Base-by-base conservation (phyloP, 1,140 invertebrate species). In the Oscheius sp. region DNA sequence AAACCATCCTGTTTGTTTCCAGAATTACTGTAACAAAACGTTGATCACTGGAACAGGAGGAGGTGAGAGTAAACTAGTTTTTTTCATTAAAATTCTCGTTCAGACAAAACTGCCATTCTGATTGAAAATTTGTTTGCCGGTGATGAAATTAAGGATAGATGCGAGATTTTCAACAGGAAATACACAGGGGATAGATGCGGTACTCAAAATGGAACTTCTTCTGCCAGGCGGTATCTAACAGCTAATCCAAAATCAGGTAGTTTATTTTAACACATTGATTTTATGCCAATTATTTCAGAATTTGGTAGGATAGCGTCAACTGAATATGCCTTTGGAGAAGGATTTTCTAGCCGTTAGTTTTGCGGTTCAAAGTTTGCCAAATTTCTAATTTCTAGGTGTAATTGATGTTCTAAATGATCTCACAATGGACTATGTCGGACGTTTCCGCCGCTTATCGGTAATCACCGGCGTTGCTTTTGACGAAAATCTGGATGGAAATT, bases 391-490 rank as follows among this genome's bases (percentile, higher is more conserved):
- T 71, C 29, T 18, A 42, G 13, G 74, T 45, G 28, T 55, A 55
- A 13, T 55, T 23, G 49, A 55, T 55, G 49, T 23, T 4, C 28
- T 55, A 26, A 55, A 55, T 23, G 49, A 55, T 4, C 49, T 55
- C 15, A 55, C 49, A 55, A 7, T 13, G 49, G 49, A 55, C 28
- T 55, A 55, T 23, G 7, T 55, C 4, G 7, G 4, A 55, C 15
- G 49, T 7, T 55, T 26, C 61, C 62, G 10, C 59, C 58, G 18
- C 58, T 20, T 74, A 61, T 77, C 34, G 4, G 29, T 45, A 45
- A 76, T 62, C 23, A 77, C 26, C 55, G 74, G 74, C 18, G 2
- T 76, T 2, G 36, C 10, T 18, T 76, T 77, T 63, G 28, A 35
- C n/a, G 3, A 15, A 0, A 31, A 76, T 2, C 68, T 38, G 31